These are phyloP conservation scores for Hyla sarda DNA, from an alignment of 2,113 vertebrate genomes.

Conservation along the genomic window DNA sequence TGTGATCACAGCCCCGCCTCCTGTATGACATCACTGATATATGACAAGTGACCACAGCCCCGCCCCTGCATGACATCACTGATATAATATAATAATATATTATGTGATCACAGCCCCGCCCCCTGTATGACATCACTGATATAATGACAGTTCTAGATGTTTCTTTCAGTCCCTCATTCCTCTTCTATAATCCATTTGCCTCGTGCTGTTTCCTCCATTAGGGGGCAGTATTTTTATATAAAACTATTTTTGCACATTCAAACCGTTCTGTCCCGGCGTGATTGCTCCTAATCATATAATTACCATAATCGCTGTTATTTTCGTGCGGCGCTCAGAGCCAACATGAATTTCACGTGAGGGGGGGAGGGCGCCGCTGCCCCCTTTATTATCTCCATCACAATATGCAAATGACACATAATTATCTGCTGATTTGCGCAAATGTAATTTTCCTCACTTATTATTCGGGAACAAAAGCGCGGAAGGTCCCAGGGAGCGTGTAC, in stretches of 20 bases:
- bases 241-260: background rate
- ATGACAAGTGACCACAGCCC: no score
- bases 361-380: background rate
- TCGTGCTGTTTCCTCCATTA: background rate
- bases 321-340: background rate
- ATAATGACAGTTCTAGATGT: no score
- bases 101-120: no score
- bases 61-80: no score
- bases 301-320: background rate
- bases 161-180: no score
- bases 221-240: background rate
- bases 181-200: no score
- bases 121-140: no score
- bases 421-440: background rate
- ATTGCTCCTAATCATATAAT: background rate
- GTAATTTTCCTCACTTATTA: background rate
- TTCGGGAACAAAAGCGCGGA: no score
- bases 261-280: background rate
- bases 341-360: background rate
- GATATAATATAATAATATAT: no score
- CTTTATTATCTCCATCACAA: background rate
- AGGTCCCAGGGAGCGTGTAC: no score
- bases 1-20: no score
- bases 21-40: no score
- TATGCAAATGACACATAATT: background rate